Base-by-base conservation (phyloP, 2,888 invertebrate genomes). In the Syrphus vitripennis region DNA sequence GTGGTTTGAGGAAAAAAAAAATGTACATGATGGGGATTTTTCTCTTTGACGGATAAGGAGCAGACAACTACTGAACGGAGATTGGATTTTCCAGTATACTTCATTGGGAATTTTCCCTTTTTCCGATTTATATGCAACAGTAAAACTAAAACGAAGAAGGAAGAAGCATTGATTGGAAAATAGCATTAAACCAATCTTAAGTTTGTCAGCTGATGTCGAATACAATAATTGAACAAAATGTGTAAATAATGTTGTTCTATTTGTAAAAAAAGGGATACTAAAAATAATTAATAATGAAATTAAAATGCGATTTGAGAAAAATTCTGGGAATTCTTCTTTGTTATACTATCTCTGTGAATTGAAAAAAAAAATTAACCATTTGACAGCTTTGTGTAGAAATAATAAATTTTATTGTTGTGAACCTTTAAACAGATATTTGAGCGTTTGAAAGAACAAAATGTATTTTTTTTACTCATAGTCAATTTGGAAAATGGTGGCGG, bases 131-230 rank as follows among this genome's bases (percentile, higher is more conserved):
- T 14, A 16, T 16, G 19, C 4, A 29, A 10, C 1, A 48, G 19
- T 6, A 9, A 40, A 26, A 26, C 4, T 24, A 19, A 45, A 19
- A 29, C 0, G 31, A 42, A 24, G 29, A 42, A 19, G 4, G 1
- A 65, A 19, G 48, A 31, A 4, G 31, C 34, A 48, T 50, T 67
- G 67, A 67, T 67, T 48, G 67, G 48, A 67, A 67, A 65, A 45
- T 45, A 29, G 45, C 29, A 48, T 65, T 29, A 19, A 65, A 31
- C 14, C 26, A 19, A 14, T 45, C 59, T 31, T 29, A 31, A 48
- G 19, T 14, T 7, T 48, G 45, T 65, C 48, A 48, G 48, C 29
- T 65, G 42, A 10, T 65, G 16, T 42, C 16, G 29, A 65, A 29
- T 29, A 19, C 26, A 19, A 4, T n/a, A 9, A 45, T 5, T 31